Evolutionary conservation across 2,888 invertebrate genomes (phyloP), one percentile per base, ranked within the genome.

Genomic region (Cheilosia impressa): DNA sequence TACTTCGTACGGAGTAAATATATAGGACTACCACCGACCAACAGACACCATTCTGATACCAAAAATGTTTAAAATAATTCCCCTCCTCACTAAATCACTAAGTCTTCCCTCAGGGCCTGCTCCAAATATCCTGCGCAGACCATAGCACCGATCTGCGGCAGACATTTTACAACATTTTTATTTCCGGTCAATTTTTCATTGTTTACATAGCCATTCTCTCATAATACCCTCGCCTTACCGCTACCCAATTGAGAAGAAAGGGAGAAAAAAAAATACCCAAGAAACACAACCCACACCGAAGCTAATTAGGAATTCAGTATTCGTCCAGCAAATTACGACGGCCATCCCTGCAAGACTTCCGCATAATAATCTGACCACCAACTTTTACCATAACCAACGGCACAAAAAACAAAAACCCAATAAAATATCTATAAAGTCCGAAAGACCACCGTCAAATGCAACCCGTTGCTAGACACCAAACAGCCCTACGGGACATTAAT

Each of bases 401-500:
- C 15, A 38, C 41, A 34, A 45, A 15, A 13, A 47, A 17, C 4
- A 50, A 15, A 47, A 58, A n/a, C 17, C 22, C 58, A 57, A 58
- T 58, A 50, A 66, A 76, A 52, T 68, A 45, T 52, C 76, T 58
- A 66, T 58, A 65, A 50, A 58, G 24, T 15, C 60, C 52, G 22
- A 34, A 43, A 50, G n/a, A 50, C 65, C 75, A 50, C 34, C 45
- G 38, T 24, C 63, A 45, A 38, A 63, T 63, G 55, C 55, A 47
- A 6, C 24, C 43, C 19, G 43, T 13, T 22, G 38, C 31, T 31
- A 17, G 10, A 45, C 3, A 43, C 31, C 19, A 62, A 43, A 43
- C 19, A 62, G 27, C 41, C 72, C 60, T 24, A 17, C 31, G 63
- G 65, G 50, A 68, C 66, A 68, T 68, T 60, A 76, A 76, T 52